Evolutionary conservation across 2,888 invertebrate genomes (phyloP).

Genomic region (Chymomyza fuscimana): DNA sequence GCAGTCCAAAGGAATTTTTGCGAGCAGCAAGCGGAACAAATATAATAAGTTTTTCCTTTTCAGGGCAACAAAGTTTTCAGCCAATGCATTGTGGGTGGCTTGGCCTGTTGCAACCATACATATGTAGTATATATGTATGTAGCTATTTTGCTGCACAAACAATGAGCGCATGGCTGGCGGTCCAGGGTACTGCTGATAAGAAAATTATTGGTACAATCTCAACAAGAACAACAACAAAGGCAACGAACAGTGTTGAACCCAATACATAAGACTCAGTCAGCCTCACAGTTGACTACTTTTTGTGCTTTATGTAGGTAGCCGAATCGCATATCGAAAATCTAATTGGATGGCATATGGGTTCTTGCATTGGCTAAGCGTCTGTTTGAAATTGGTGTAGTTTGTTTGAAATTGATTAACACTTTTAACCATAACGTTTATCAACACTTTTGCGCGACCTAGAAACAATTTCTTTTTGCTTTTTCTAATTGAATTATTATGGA

Average conservation of each 20-base stretch:
- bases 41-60: conserved; percentile 58
- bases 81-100: conserved; percentile 43
- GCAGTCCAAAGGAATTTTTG: conserved; percentile 6
- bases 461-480: background rate
- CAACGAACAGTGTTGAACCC: conserved; percentile 25
- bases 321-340: conserved; percentile 12
- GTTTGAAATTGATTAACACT: background rate
- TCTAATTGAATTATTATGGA: background rate
- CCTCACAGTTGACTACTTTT: background rate
- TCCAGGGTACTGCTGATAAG: conserved; percentile 59
- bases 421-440: background rate
- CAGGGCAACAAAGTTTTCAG: conserved; percentile 63
- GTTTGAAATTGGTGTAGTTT: background rate
- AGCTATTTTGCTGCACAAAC: conserved; percentile 24
- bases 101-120: background rate
- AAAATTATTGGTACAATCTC: conserved; percentile 60
- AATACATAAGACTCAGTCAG: background rate
- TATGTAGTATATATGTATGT: background rate
- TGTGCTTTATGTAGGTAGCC: background rate
- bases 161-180: conserved; percentile 38
- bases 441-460: background rate
- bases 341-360: conserved; percentile 48
- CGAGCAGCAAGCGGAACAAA: conserved; percentile 23
- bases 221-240: conserved; percentile 25
- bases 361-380: conserved; percentile 35